phyloP scores from a whole-genome alignment of 2,888 invertebrate species.

The Antheraea assamensis region DNA sequence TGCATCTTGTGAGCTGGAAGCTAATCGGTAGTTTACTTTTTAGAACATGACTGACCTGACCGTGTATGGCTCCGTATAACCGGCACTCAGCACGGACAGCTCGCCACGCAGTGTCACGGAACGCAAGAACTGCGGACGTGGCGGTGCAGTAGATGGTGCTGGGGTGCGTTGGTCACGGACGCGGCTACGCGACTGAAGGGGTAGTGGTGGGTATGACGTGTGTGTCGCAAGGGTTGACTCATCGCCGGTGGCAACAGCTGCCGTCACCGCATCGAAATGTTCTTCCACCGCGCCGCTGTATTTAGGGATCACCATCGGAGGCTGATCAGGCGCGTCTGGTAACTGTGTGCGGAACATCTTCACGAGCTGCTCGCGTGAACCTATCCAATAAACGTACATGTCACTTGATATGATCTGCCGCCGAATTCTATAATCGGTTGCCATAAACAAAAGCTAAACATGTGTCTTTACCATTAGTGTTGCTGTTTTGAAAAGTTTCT shows the following conservation, averaged over 20 bases:
- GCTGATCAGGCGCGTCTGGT: not conserved
- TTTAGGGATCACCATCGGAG: not conserved
- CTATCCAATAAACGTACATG: not conserved
- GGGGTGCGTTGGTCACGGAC: not conserved
- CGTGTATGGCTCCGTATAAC: not conserved
- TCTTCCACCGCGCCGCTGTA: not conserved
- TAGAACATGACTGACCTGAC: not conserved
- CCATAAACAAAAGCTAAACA: too few species aligned
- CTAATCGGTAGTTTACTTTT: not conserved
- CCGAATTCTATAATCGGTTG: not conserved
- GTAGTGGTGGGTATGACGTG: not conserved
- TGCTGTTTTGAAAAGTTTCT: too few species aligned
- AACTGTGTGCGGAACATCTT: not conserved
- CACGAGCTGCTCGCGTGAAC: not conserved
- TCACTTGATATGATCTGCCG: not conserved
- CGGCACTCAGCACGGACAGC: constrained; percentile 4
- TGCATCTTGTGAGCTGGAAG: not conserved
- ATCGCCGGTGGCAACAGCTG: not conserved
- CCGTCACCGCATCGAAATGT: not conserved
- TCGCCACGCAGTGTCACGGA: not conserved
- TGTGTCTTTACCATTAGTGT: too few species aligned
- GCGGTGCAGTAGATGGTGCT: not conserved
- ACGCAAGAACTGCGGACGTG: not conserved
- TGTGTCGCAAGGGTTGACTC: too few species aligned
- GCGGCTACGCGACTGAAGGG: not conserved